phyloP scores from a whole-genome alignment of 2,797 vertebrate genomes.

The Amphiprion clarkii region DNA sequence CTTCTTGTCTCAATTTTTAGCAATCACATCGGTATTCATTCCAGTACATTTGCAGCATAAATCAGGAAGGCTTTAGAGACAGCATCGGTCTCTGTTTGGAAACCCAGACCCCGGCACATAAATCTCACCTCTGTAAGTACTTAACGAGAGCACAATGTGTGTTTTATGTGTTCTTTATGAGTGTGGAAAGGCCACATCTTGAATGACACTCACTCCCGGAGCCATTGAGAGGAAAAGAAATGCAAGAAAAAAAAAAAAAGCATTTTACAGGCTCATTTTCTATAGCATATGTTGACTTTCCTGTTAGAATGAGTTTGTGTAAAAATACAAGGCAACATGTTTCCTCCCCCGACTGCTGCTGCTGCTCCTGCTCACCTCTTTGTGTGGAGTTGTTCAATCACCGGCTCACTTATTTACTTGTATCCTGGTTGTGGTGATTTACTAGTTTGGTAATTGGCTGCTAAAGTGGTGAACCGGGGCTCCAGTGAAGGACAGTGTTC shows the following conservation, averaged over 20 bases:
- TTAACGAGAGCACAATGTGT: conserved; percentile 84
- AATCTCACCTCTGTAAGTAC: conserved; percentile 81
- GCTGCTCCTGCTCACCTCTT: conserved; percentile 49
- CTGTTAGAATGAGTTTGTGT: conserved; percentile 64
- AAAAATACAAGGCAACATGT: conserved; percentile 62
- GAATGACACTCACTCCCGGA: conserved; percentile 78
- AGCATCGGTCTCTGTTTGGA: conserved; percentile 71
- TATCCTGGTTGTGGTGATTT: conserved; percentile 87
- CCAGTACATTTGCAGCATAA: conserved; percentile 53
- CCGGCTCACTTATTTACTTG: conserved; percentile 63
- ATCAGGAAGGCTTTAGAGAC: conserved; percentile 72
- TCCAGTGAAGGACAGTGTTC: conserved; percentile 81
- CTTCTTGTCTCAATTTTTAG: conserved; percentile 39
- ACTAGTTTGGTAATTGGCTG: conserved; percentile 85
- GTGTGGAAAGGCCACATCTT: conserved; percentile 83
- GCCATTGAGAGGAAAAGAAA: conserved; percentile 50
- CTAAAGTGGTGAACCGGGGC: conserved; percentile 86
- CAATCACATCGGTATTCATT: conserved; percentile 63
- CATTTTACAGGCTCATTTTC: conserved; percentile 80
- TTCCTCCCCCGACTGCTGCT: conserved; percentile 41
- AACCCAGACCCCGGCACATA: conserved; percentile 75
- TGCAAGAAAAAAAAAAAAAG: conserved; percentile 36
- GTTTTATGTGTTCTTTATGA: conserved; percentile 86
- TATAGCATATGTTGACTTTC: conserved; percentile 78
- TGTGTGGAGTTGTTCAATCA: conserved; percentile 60